phyloP scores from a whole-genome alignment of 2,113 vertebrate genomes.

The Polyodon spathula region DNA sequence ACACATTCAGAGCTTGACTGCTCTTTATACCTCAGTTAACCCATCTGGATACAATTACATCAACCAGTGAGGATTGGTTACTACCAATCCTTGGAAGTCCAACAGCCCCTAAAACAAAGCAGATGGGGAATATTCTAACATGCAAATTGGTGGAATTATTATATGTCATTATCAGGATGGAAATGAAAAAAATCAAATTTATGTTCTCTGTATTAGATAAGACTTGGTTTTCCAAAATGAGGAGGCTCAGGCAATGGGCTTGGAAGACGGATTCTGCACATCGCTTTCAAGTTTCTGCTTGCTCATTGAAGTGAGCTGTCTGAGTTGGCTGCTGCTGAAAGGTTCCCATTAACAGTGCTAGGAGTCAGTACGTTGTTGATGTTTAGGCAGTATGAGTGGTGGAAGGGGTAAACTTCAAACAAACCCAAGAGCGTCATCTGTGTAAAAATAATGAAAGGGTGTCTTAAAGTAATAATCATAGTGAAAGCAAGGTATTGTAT shows the following conservation, averaged over 20 bases:
- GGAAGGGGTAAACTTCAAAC: neutral
- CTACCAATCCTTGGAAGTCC: conserved; percentile 43
- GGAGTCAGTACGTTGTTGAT: too few species aligned
- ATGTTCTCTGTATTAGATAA: neutral
- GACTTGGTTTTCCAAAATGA: neutral
- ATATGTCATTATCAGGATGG: conserved; percentile 33
- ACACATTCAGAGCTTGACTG: conserved; percentile 13
- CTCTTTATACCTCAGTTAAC: conserved; percentile 21
- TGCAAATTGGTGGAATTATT: conserved; percentile 30
- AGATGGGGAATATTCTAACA: conserved; percentile 42
- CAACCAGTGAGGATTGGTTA: conserved; percentile 25
- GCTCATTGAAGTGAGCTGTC: too few species aligned
- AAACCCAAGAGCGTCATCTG: neutral
- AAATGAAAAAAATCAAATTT: neutral
- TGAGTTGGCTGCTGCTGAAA: too few species aligned
- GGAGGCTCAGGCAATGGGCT: neutral
- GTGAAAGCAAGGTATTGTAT: too few species aligned
- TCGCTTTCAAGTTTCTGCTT: too few species aligned
- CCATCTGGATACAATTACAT: conserved; percentile 47
- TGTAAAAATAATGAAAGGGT: neutral
- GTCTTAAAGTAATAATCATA: neutral
- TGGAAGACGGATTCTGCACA: too few species aligned
- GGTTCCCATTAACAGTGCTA: too few species aligned
- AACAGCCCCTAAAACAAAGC: conserved; percentile 42
- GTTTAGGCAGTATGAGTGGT: too few species aligned